phyloP scores from a whole-genome alignment of 2,888 invertebrate species.

The Cheilosia grossa region DNA sequence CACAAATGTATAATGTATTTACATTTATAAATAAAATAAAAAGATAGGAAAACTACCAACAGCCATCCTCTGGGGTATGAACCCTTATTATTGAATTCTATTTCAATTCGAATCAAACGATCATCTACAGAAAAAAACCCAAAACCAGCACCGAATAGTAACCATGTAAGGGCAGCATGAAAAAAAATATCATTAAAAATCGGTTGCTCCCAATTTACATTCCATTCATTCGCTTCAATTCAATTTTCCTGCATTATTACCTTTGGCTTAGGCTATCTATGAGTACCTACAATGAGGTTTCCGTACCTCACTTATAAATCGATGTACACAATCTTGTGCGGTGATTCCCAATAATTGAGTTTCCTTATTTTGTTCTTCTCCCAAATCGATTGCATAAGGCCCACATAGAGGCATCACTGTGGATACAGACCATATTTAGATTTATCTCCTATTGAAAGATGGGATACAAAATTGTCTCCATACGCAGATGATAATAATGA shows the following conservation, averaged over 20 bases:
- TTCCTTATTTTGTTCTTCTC: conserved; percentile 13
- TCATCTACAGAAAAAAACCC: conserved; percentile 1
- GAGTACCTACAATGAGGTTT: background rate
- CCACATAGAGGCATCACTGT: conserved; percentile 24
- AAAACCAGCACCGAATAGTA: background rate
- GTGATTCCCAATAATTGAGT: conserved; percentile 41
- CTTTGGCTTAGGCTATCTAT: conserved; percentile 40
- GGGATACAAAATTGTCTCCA: conserved; percentile 46
- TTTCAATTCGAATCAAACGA: conserved; percentile 23
- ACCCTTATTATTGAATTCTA: conserved; percentile 53
- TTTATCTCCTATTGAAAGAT: conserved; percentile 17
- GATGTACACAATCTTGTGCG: conserved; percentile 17
- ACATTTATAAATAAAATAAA: background rate
- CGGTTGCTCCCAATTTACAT: conserved; percentile 53
- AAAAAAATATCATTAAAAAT: conserved; percentile 53
- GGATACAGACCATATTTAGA: conserved; percentile 14
- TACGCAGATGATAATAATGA: conserved; percentile 55
- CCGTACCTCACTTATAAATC: conserved; percentile 8
- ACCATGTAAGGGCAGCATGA: background rate
- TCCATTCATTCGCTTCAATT: conserved; percentile 48
- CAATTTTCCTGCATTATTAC: conserved; percentile 57
- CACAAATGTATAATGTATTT: no score
- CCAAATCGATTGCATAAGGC: conserved; percentile 23
- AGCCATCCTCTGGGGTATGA: conserved; percentile 12
- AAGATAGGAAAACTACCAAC: background rate